phyloP scores from a whole-genome alignment of 2,888 invertebrate genomes.

The Synanthedon myopaeformis region DNA sequence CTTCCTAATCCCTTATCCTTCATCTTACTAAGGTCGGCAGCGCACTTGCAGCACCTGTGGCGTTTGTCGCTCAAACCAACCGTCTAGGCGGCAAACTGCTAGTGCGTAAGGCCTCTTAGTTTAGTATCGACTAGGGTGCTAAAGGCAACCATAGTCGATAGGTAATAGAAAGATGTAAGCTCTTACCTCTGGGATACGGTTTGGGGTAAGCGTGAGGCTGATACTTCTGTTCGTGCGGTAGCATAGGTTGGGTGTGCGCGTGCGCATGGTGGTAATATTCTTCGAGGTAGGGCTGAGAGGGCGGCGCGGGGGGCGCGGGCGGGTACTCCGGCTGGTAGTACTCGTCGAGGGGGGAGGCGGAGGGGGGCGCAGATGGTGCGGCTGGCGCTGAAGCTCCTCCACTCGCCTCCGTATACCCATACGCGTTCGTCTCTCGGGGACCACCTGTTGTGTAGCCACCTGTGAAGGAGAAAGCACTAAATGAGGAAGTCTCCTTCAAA shows the following conservation, averaged over 20 bases:
- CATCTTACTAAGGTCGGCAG: no score
- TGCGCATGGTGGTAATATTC: slow-evolving; percentile 81
- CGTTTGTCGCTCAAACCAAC: no score
- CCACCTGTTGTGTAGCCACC: slow-evolving; percentile 71
- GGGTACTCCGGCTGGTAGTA: slow-evolving; percentile 64
- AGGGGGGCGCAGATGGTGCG: slow-evolving; percentile 40
- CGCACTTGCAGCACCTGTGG: no score
- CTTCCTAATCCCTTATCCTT: no score
- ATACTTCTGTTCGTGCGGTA: slow-evolving; percentile 77
- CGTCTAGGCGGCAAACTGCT: no score
- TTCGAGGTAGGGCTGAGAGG: slow-evolving; percentile 75
- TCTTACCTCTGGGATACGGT: slow-evolving; percentile 77
- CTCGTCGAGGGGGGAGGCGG: slow-evolving; percentile 66
- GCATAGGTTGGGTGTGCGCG: slow-evolving; percentile 73
- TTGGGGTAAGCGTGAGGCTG: slow-evolving; percentile 77
- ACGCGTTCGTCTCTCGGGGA: slow-evolving; percentile 62
- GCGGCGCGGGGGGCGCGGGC: slow-evolving; percentile 42
- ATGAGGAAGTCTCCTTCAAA: not conserved
- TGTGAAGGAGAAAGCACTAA: slow-evolving; percentile 20
- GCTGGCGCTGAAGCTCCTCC: slow-evolving; percentile 32
- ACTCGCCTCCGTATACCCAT: slow-evolving; percentile 56
- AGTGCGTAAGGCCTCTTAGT: no score
- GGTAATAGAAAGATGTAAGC: not conserved
- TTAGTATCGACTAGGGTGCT: no score
- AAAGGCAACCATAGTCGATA: not conserved